Percentiles rank a stretch among this genome's conserved stretches.
Evolutionary conservation across 1,140 invertebrate genomes (phyloP).

Genomic region (Lepidurus couesii): DNA sequence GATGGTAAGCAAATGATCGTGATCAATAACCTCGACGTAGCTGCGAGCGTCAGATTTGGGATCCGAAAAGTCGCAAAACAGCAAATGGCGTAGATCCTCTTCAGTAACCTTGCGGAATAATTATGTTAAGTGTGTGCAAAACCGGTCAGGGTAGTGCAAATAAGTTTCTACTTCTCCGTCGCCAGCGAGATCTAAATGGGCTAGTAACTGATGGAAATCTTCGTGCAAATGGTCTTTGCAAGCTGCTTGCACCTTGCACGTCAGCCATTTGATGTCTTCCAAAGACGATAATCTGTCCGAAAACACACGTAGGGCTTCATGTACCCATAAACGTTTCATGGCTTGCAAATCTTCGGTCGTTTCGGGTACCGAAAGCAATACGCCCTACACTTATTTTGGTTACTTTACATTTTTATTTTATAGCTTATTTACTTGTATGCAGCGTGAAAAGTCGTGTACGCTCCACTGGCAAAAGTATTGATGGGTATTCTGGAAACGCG

Average conservation of each 20-base stretch:
- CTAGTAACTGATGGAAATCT: constrained; percentile 53
- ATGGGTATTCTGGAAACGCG: background rate
- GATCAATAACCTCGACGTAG: constrained; percentile 81
- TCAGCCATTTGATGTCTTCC: constrained; percentile 73
- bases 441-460: constrained; percentile 36
- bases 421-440: constrained; percentile 39
- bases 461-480: background rate
- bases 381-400: constrained; percentile 57
- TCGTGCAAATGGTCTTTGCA: constrained; percentile 48
- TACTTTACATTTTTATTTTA: too few relatives aligned
- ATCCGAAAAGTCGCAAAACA: constrained; percentile 94
- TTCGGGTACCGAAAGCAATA: constrained; percentile 85
- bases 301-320: constrained; percentile 85
- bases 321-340: constrained; percentile 90
- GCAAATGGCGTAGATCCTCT: constrained; percentile 71
- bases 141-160: constrained; percentile 32
- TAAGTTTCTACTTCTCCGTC: constrained; percentile 43
- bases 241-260: constrained; percentile 49
- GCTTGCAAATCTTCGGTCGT: constrained; percentile 77
- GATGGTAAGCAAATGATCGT: constrained; percentile 73
- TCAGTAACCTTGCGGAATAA: constrained; percentile 57
- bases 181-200: constrained; percentile 47
- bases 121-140: background rate
- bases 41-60: constrained; percentile 81
- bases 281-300: constrained; percentile 86